Evolutionary conservation across 1,140 invertebrate species (phyloP), one percentile per base, ranked within the genome.

Genomic region (Drosophila melanogaster): DNA sequence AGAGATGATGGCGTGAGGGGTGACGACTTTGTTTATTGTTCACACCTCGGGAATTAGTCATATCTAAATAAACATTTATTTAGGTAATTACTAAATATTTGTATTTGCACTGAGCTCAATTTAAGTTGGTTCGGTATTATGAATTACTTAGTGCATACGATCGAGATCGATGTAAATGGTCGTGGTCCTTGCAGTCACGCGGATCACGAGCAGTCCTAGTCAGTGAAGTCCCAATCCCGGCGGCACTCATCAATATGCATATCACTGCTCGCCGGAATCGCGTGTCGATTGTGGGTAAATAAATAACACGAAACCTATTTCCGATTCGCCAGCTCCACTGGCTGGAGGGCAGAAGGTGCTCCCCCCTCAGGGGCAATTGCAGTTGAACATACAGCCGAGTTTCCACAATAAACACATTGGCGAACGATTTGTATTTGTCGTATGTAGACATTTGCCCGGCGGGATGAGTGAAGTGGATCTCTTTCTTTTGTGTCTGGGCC

Each of bases 261-360:
- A 90, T 89, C 84, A 84, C 66, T 61, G 69, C 55, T 83, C 66
- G 66, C 61, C 72, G 58, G 50, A 67, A 54, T 87, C 84, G 84
- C 84, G 84, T 89, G 84, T 89, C 84, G 84, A 89, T 89, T 84
- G 84, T 80, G 80, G 84, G 84, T 80, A 89, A 89, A 89, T 89
- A 89, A 89, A 90, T 89, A 89, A 89, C 84, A 89, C 84, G 84
- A 84, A 89, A 79, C 84, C 84, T 79, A 89, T 87, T 89, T 89
- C 72, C 73, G 80, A 76, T 73, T 33, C 61, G 74, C 65, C 44
- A 55, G 49, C 33, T 61, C 44, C 55, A 41, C 33, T 30, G 26
- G 38, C 35, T 14, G 33, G 58, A n/a, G 37, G 44, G 24, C 12
- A 44, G 35, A 49, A 19, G 44, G 38, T 12, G 12, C 26, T 38